phyloP scores from a whole-genome alignment of 2,797 vertebrate genomes.

The Fratercula arctica region DNA sequence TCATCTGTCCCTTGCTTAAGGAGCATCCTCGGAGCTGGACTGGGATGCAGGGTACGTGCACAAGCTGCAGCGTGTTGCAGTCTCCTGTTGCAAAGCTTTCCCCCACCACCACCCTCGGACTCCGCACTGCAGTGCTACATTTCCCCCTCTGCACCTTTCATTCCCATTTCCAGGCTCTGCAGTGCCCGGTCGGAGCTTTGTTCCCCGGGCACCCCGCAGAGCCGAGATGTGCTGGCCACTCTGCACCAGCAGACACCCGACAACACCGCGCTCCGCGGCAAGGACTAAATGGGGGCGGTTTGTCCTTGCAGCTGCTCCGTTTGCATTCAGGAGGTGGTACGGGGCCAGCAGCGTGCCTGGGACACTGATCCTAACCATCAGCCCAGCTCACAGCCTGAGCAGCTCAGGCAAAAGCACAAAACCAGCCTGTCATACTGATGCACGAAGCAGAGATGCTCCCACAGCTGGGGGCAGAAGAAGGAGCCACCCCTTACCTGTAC shows the following conservation, averaged over 20 bases:
- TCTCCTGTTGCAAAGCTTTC: not conserved
- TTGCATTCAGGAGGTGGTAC: not conserved
- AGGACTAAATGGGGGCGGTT: not conserved
- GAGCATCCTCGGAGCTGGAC: not conserved
- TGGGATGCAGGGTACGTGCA: rapidly evolving
- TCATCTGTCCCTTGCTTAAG: not conserved
- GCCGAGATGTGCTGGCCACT: not conserved
- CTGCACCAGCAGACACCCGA: not conserved
- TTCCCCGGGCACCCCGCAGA: not conserved
- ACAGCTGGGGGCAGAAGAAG: not conserved
- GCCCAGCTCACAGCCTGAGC: not conserved
- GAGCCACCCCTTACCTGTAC: constrained; percentile 84
- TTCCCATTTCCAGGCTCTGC: not conserved
- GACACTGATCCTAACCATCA: not conserved
- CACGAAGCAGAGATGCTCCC: not conserved
- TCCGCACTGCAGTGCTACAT: constrained; percentile 44
- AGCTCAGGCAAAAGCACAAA: not conserved
- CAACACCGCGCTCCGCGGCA: rapidly evolving
- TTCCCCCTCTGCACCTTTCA: constrained; percentile 31
- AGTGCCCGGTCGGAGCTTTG: not conserved
- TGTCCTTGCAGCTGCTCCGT: not conserved
- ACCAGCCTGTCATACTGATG: not conserved
- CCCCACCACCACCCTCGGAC: not conserved
- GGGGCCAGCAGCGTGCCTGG: not conserved
- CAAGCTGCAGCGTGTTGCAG: not conserved